These are phyloP conservation scores for Hemitrygon akajei DNA, from an alignment of 2,797 vertebrate genomes.

Conservation along the genomic window DNA sequence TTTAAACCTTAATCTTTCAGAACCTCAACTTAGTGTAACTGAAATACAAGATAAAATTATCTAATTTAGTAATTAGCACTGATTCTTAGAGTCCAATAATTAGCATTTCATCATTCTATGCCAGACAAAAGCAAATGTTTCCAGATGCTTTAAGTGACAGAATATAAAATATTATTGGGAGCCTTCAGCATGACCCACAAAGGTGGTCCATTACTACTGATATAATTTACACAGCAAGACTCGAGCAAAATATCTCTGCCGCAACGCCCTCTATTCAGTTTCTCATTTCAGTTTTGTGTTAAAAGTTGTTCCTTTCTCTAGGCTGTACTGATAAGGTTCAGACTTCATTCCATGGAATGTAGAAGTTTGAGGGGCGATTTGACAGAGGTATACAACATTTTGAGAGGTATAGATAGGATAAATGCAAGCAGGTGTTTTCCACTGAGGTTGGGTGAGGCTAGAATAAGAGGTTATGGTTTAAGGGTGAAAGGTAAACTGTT, in stretches of 20 bases:
- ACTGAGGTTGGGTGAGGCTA: no score
- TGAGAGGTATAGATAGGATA: no score
- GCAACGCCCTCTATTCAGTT: not conserved
- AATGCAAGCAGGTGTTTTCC: no score
- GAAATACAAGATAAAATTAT: not conserved
- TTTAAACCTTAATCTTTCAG: not conserved
- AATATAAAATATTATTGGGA: not conserved
- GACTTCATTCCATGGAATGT: no score
- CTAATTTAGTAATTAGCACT: no score
- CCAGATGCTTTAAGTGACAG: not conserved
- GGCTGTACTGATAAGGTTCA: no score
- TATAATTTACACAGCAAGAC: not conserved
- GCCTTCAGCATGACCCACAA: not conserved
- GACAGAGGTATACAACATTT: no score
- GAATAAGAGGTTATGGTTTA: no score
- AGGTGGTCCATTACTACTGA: not conserved
- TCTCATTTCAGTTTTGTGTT: not conserved
- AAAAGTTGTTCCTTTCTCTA: not conserved
- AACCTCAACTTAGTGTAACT: not conserved
- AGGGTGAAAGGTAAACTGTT: no score
- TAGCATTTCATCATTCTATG: not conserved
- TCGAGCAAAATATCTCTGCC: not conserved
- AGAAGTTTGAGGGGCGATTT: no score
- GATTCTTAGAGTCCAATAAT: no score
- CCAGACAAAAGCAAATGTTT: not conserved